phyloP scores from a whole-genome alignment of 2,797 vertebrate species.

The Gastrophryne carolinensis region DNA sequence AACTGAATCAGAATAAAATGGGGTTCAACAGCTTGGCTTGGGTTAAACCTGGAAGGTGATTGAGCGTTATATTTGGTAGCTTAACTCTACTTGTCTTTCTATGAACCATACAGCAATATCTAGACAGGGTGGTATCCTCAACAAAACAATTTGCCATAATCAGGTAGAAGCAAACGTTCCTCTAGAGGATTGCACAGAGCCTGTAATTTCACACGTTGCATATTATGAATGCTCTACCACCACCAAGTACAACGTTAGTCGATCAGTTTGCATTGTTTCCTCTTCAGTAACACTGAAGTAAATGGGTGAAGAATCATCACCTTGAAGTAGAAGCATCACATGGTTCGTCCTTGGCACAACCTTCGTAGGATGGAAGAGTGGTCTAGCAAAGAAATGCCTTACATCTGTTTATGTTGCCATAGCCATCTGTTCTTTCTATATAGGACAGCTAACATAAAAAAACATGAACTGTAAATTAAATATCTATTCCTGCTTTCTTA shows the following conservation, averaged over 20 bases:
- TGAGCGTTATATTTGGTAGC: too few species aligned
- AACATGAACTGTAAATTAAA: too few species aligned
- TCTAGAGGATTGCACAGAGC: background rate
- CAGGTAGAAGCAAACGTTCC: background rate
- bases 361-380: background rate
- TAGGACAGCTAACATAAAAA: too few species aligned
- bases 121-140: background rate
- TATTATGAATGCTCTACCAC: background rate
- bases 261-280: constrained; percentile 43
- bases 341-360: constrained; percentile 7
- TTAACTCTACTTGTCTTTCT: background rate
- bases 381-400: background rate
- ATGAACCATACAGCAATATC: background rate
- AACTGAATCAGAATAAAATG: too few species aligned
- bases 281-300: constrained; percentile 18
- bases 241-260: constrained; percentile 1
- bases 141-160: constrained; percentile 5
- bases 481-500: too few species aligned
- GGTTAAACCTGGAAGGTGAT: too few species aligned
- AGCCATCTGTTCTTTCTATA: constrained; percentile 2
- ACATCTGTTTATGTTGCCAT: constrained; percentile 9
- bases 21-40: too few species aligned
- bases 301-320: constrained; percentile 18
- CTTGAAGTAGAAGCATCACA: constrained; percentile 14
- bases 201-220: constrained; percentile 10